These are phyloP conservation scores for Dromius quadrimaculatus DNA, from an alignment of 2,888 invertebrate species.

Conservation along the genomic window DNA sequence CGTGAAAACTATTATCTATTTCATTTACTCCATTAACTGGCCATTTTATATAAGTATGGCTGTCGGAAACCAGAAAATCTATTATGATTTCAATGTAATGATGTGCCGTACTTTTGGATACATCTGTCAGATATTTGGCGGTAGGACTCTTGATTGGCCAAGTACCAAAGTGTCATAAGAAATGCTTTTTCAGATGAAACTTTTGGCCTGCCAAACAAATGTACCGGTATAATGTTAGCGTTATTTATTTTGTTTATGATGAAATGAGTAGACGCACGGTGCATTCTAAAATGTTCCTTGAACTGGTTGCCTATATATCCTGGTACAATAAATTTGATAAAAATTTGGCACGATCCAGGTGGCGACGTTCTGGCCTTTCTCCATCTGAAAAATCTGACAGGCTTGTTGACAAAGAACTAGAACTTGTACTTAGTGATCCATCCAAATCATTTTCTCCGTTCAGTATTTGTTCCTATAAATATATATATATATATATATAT, in stretches of 20 bases:
- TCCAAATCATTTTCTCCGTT: too few relatives aligned
- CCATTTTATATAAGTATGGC: slow-evolving; percentile 1
- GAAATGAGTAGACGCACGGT: background rate
- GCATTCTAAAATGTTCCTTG: background rate
- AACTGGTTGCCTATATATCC: background rate
- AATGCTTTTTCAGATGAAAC: slow-evolving; percentile 45
- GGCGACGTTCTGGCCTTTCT: too few relatives aligned
- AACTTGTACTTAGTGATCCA: too few relatives aligned
- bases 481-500: too few relatives aligned
- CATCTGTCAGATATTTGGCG: slow-evolving; percentile 49
- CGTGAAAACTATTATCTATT: slow-evolving; percentile 22
- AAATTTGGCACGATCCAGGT: too few relatives aligned
- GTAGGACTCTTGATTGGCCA: slow-evolving; percentile 53
- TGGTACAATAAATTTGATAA: background rate
- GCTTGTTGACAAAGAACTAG: too few relatives aligned
- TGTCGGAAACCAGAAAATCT: slow-evolving; percentile 1
- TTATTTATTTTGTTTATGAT: slow-evolving; percentile 47
- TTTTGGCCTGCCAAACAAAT: slow-evolving; percentile 48
- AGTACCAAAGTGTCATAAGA: slow-evolving; percentile 52
- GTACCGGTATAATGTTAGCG: slow-evolving; percentile 39
- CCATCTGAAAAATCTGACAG: too few relatives aligned
- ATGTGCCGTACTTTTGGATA: slow-evolving; percentile 49
- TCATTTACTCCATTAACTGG: background rate
- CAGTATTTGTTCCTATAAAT: too few relatives aligned
- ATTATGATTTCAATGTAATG: slow-evolving; percentile 16